phyloP scores from a whole-genome alignment of 2,113 vertebrate genomes.

The Podarcis cretensis region DNA sequence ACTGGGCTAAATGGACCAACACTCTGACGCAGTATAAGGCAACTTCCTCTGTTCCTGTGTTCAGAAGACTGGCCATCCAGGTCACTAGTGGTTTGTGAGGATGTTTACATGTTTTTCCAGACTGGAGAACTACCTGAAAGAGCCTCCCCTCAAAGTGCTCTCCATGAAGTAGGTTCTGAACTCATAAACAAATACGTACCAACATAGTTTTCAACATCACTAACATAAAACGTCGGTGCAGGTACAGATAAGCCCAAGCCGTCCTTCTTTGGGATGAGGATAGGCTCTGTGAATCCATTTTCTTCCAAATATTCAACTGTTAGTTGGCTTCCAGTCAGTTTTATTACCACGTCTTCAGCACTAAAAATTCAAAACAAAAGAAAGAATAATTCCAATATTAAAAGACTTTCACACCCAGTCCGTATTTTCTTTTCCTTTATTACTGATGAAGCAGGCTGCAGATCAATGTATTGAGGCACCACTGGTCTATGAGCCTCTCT shows the following conservation, averaged over 20 bases:
- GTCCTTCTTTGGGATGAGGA: slow-evolving; percentile 94
- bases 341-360: slow-evolving; percentile 92
- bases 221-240: slow-evolving; percentile 96
- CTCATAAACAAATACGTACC: slow-evolving; percentile 76
- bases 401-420: accelerated
- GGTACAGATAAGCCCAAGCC: slow-evolving; percentile 91
- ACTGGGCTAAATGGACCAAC: too few species aligned
- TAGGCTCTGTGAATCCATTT: slow-evolving; percentile 92
- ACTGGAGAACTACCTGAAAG: neutral
- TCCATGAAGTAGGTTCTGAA: too few species aligned
- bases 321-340: slow-evolving; percentile 88
- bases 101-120: neutral
- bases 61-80: neutral
- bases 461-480: neutral
- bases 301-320: slow-evolving; percentile 91
- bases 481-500: neutral
- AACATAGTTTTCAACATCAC: slow-evolving; percentile 96
- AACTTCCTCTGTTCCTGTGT: too few species aligned
- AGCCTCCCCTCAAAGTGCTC: neutral
- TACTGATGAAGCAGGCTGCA: neutral
- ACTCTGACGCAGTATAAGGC: too few species aligned
- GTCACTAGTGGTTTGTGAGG: neutral
- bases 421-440: neutral
- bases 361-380: slow-evolving; percentile 72
- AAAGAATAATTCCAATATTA: neutral